phyloP scores from a whole-genome alignment of 2,888 invertebrate genomes.

The Cyclophora albipunctata region DNA sequence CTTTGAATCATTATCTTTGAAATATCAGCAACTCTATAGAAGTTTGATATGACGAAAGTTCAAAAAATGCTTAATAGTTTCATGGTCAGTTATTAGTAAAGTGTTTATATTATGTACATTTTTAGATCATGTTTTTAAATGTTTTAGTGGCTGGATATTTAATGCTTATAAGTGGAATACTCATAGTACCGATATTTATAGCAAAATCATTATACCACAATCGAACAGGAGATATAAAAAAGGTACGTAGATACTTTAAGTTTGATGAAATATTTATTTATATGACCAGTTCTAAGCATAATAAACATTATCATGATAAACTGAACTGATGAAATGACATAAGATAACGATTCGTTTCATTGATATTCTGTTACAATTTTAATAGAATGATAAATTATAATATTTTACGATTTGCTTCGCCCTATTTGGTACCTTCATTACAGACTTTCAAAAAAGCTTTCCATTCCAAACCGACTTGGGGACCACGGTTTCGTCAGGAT shows the following conservation, averaged over 20 bases:
- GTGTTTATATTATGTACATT: too few relatives aligned
- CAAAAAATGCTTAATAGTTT: too few relatives aligned
- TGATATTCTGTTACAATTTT: background rate
- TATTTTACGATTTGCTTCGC: background rate
- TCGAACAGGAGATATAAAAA: constrained; percentile 30
- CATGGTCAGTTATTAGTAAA: too few relatives aligned
- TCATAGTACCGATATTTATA: constrained; percentile 46
- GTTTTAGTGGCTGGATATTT: constrained; percentile 52
- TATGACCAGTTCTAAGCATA: background rate
- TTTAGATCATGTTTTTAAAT: too few relatives aligned
- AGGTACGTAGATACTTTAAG: constrained; percentile 28
- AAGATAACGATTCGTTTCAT: too few relatives aligned
- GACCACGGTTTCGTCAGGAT: constrained; percentile 70
- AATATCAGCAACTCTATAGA: too few relatives aligned
- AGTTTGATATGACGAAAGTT: too few relatives aligned
- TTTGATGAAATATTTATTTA: background rate
- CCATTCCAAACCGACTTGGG: constrained; percentile 73
- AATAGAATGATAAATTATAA: background rate
- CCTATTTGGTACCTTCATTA: constrained; percentile 14
- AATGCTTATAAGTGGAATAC: constrained; percentile 43
- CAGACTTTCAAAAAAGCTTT: constrained; percentile 62
- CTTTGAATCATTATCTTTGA: too few relatives aligned
- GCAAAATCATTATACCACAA: constrained; percentile 29
- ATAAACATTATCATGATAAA: too few relatives aligned
- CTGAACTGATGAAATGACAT: too few relatives aligned